A percentile compares a stretch with the other conserved stretches of the same genome.
phyloP scores from a whole-genome alignment of 2,888 invertebrate genomes.

The Tolmerus cingulatus region DNA sequence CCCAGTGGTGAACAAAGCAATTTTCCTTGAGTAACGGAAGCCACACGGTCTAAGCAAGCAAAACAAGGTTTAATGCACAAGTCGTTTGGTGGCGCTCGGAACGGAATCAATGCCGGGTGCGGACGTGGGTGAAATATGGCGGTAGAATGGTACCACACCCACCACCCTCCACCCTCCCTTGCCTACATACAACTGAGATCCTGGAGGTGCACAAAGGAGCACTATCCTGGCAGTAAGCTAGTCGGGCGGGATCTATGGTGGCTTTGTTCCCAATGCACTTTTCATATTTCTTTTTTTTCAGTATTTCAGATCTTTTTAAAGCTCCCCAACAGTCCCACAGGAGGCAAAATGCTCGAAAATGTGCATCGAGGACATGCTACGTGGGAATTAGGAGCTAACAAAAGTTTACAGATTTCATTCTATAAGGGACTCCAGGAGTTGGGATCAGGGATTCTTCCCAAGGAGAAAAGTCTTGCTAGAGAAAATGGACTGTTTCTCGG shows the following conservation, averaged over 20 bases:
- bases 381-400: not conserved
- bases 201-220: not conserved
- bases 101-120: not conserved
- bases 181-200: not conserved
- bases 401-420: not conserved
- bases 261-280: not conserved
- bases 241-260: not conserved
- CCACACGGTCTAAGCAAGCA: constrained; percentile 20
- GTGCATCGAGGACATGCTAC: not conserved
- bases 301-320: not conserved
- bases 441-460: not conserved
- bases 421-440: not conserved
- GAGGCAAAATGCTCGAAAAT: not conserved
- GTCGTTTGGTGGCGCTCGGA: not conserved
- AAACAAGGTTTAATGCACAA: constrained; percentile 26
- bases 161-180: not conserved
- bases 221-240: not conserved
- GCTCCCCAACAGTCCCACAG: not conserved
- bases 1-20: not conserved
- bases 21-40: constrained; percentile 25
- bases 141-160: not conserved
- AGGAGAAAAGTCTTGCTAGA: not conserved
- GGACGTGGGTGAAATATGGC: not conserved
- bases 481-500: not conserved
- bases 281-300: not conserved